Conservation (phyloP, 2,888 invertebrate genomes). For the Hydriomena furcata region DNA sequence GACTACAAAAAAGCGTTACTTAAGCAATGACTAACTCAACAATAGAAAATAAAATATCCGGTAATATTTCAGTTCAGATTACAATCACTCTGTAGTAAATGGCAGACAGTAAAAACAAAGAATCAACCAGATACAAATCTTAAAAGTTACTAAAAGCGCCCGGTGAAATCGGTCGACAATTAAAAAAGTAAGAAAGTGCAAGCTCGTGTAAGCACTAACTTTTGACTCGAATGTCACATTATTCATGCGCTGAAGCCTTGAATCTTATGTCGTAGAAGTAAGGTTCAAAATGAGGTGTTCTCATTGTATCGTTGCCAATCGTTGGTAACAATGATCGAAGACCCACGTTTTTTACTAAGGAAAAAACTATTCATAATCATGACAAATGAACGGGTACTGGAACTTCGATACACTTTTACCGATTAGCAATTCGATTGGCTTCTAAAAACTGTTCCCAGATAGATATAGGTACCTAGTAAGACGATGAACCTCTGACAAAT, state of each 20-base stretch:
- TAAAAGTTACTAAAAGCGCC: conserved; percentile 22
- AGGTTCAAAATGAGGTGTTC: conserved; percentile 20
- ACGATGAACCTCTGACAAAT: too few species aligned
- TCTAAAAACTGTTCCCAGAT: conserved; percentile 41
- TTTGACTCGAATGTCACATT: conserved; percentile 19
- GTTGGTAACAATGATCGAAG: conserved; percentile 37
- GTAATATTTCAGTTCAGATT: conserved; percentile 7
- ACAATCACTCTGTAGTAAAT: conserved; percentile 8
- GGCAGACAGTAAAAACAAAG: conserved; percentile 14
- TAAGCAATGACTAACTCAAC: conserved; percentile 2
- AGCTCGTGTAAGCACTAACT: conserved; percentile 26
- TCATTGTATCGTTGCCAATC: conserved; percentile 30
- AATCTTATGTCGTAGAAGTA: conserved; percentile 18
- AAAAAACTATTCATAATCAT: conserved; percentile 50
- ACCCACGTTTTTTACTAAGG: conserved; percentile 40
- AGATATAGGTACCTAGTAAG: too few species aligned
- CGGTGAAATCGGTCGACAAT: conserved; percentile 33
- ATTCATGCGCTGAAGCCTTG: background rate
- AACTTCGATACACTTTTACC: conserved; percentile 66
- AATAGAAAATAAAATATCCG: conserved; percentile 11
- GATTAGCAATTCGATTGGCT: conserved; percentile 56
- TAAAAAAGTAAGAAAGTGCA: conserved; percentile 29
- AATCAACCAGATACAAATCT: conserved; percentile 7
- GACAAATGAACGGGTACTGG: conserved; percentile 41
- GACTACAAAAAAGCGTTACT: background rate